Evolutionary conservation across 1,140 invertebrate genomes (phyloP).

Genomic region (Papilio polyxenes): DNA sequence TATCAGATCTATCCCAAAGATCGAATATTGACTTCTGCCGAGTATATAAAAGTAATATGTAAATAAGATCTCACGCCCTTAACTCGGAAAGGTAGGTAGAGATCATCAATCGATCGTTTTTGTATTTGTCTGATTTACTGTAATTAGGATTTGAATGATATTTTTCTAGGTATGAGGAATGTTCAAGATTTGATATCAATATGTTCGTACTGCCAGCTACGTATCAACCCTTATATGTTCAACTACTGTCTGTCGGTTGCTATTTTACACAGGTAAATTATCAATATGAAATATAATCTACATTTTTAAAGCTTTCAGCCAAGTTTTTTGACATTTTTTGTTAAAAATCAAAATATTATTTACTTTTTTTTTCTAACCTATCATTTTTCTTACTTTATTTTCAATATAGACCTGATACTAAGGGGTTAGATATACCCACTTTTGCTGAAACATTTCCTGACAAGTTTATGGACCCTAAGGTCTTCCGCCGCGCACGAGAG

Average conservation of each 20-base stretch:
- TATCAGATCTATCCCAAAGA: too few relatives aligned
- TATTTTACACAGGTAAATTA: slow-evolving; percentile 82
- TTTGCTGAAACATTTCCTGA: slow-evolving; percentile 88
- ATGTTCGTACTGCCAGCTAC: slow-evolving; percentile 86
- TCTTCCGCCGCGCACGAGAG: slow-evolving; percentile 85
- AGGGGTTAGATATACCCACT: slow-evolving; percentile 85
- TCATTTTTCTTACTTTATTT: neutral
- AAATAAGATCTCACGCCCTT: too few relatives aligned
- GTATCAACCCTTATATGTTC: slow-evolving; percentile 89
- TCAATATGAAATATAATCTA: neutral
- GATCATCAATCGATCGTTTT: too few relatives aligned
- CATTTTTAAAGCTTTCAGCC: too few relatives aligned
- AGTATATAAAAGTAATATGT: too few relatives aligned
- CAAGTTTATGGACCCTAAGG: slow-evolving; percentile 87
- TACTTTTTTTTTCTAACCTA: neutral
- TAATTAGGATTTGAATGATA: slow-evolving; percentile 29
- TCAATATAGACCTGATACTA: slow-evolving; percentile 83
- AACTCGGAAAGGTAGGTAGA: too few relatives aligned
- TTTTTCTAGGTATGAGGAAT: slow-evolving; percentile 83
- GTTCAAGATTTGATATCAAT: slow-evolving; percentile 87
- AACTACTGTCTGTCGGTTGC: slow-evolving; percentile 85
- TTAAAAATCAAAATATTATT: neutral
- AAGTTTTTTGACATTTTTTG: too few relatives aligned
- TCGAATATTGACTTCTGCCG: too few relatives aligned
- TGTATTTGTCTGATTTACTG: neutral